These are phyloP conservation scores for Yponomeuta malinellus DNA, from an alignment of 2,888 invertebrate genomes.

Conservation along the genomic window DNA sequence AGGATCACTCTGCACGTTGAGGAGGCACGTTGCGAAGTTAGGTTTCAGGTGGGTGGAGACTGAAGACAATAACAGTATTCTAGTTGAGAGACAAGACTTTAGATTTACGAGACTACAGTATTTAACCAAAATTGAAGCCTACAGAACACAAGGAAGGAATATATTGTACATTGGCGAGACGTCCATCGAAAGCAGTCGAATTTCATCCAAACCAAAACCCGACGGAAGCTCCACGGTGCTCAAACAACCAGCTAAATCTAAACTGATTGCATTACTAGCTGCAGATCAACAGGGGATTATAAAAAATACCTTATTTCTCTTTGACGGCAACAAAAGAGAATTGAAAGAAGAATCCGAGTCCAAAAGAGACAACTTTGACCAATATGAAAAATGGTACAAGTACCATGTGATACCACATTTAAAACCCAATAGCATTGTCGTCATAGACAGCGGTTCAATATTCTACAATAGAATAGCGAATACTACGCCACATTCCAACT, in stretches of 20 bases:
- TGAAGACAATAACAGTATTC: constrained; percentile 31
- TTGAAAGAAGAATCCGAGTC: constrained; percentile 30
- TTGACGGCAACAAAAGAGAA: constrained; percentile 30
- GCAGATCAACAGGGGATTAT: constrained; percentile 29
- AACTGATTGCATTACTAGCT: constrained; percentile 29
- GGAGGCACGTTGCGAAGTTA: constrained; percentile 31
- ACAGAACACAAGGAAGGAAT: constrained; percentile 29
- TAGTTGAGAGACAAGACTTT: constrained; percentile 33
- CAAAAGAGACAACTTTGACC: constrained; percentile 31
- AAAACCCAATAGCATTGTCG: constrained; percentile 31
- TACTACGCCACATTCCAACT: constrained; percentile 31
- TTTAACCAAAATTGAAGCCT: constrained; percentile 31
- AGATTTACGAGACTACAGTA: constrained; percentile 32
- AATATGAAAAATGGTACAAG: constrained; percentile 33
- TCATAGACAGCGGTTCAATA: constrained; percentile 30
- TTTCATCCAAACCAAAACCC: constrained; percentile 31
- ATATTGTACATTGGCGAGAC: constrained; percentile 33
- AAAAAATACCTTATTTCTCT: constrained; percentile 30
- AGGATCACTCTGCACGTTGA: constrained; percentile 31
- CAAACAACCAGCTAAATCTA: constrained; percentile 33
- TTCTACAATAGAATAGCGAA: constrained; percentile 32
- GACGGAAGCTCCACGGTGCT: constrained; percentile 31
- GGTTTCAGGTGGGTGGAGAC: constrained; percentile 36
- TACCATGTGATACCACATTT: constrained; percentile 30
- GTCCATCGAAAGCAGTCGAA: constrained; percentile 30